Percentiles rank a stretch among this genome's conserved stretches.
Conservation (phyloP, 2,797 vertebrate genomes). For the Echiichthys vipera region DNA sequence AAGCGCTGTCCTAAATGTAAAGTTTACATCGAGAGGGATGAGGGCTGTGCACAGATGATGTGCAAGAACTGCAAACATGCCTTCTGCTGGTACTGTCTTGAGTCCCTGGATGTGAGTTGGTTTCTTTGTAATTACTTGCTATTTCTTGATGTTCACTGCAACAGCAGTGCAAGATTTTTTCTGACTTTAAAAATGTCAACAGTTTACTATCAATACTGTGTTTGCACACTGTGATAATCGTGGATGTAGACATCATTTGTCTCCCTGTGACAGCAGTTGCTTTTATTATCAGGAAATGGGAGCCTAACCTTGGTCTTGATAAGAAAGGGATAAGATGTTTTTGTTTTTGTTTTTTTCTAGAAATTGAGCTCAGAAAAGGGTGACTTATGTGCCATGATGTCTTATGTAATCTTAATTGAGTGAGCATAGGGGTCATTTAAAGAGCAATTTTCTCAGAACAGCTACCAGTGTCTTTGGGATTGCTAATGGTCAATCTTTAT, state of each 20-base stretch:
- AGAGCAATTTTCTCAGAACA: constrained; percentile 56
- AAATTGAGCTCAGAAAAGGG: constrained; percentile 10
- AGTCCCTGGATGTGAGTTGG: constrained; percentile 96
- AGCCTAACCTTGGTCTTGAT: constrained; percentile 36
- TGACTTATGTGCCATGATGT: constrained; percentile 3
- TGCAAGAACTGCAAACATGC: constrained; percentile 99
- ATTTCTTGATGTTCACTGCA: not conserved
- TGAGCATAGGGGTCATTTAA: constrained; percentile 44
- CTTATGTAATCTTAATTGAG: constrained; percentile 59
- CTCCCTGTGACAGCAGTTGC: constrained; percentile 14
- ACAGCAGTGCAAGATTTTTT: not conserved
- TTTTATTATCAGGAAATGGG: constrained; percentile 37
- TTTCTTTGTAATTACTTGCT: not conserved
- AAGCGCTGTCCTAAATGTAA: constrained; percentile 99
- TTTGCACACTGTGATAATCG: constrained; percentile 14
- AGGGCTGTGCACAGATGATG: constrained; percentile 99
- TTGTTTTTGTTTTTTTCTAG: constrained; percentile 6
- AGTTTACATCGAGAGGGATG: constrained; percentile 98
- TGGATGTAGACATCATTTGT: constrained; percentile 17
- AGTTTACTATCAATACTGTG: not conserved
- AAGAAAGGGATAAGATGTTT: constrained; percentile 10
- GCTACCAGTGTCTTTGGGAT: constrained; percentile 30
- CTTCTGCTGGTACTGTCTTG: constrained; percentile 99
- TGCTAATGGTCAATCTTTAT: constrained; percentile 49
- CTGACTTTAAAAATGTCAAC: not conserved